phyloP scores from a whole-genome alignment of 2,797 vertebrate species.

The Megaceryle alcyon region DNA sequence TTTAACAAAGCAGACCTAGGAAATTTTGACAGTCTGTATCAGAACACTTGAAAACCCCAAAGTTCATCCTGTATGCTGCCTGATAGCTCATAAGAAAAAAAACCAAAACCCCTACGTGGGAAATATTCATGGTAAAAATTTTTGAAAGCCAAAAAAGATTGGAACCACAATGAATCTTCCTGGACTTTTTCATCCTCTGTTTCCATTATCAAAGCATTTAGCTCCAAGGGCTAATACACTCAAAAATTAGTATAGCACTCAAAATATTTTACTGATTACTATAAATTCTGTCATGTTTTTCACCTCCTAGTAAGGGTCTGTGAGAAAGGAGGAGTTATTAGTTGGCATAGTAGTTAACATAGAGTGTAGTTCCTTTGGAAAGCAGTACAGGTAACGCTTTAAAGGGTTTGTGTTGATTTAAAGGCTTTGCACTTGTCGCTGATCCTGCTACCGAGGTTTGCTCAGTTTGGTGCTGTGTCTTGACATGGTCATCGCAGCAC shows the following conservation, averaged over 20 bases:
- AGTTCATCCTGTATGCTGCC: not conserved
- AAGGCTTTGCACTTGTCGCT: not conserved
- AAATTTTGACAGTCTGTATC: not conserved
- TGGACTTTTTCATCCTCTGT: not conserved
- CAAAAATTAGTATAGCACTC: not conserved
- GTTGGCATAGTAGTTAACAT: not conserved
- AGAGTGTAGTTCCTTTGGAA: not conserved
- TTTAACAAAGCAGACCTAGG: not conserved
- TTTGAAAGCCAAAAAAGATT: not conserved
- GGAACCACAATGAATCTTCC: not conserved
- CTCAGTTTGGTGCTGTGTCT: not conserved
- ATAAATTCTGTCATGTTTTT: not conserved
- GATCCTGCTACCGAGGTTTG: not conserved
- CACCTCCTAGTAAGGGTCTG: not conserved
- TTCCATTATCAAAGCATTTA: not conserved
- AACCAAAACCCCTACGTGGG: not conserved
- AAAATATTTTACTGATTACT: not conserved
- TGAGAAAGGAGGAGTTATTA: not conserved
- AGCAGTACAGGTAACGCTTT: not conserved
- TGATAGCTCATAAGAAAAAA: not conserved
- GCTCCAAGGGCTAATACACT: not conserved
- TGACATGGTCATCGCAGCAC: fast-evolving
- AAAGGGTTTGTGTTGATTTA: not conserved
- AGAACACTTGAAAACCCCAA: not conserved
- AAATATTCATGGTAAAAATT: not conserved